phyloP scores from a whole-genome alignment of 1,140 invertebrate genomes.

The Euwallacea similis region DNA sequence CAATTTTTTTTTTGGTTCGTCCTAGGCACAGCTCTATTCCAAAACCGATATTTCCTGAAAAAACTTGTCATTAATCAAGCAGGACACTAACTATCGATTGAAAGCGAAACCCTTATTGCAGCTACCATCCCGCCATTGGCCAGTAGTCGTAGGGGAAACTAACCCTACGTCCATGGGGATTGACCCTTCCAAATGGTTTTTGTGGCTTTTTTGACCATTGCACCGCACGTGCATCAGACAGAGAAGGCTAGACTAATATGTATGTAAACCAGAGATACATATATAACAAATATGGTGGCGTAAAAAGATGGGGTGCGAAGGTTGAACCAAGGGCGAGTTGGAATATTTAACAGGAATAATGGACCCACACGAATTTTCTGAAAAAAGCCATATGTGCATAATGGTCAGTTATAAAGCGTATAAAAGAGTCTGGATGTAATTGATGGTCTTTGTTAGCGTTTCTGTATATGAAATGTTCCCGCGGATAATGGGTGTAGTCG shows the following conservation, averaged over 20 bases:
- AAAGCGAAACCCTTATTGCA: slow-evolving; percentile 36
- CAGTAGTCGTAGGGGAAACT: slow-evolving; percentile 35
- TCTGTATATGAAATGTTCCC: slow-evolving; percentile 19
- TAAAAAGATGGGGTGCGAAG: slow-evolving; percentile 34
- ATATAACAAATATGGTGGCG: slow-evolving; percentile 20
- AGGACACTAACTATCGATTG: slow-evolving; percentile 38
- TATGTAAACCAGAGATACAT: slow-evolving; percentile 12
- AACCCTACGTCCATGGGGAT: slow-evolving; percentile 43
- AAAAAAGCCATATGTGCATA: slow-evolving; percentile 45
- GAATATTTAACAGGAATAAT: slow-evolving; percentile 28
- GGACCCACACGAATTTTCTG: slow-evolving; percentile 40
- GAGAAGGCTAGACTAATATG: slow-evolving; percentile 5
- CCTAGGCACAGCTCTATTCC: slow-evolving; percentile 3
- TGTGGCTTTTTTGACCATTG: slow-evolving; percentile 20
- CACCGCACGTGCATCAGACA: not conserved
- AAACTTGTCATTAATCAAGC: slow-evolving; percentile 34
- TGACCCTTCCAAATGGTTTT: slow-evolving; percentile 43
- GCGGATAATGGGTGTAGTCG: slow-evolving; percentile 6
- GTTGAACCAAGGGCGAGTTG: slow-evolving; percentile 23
- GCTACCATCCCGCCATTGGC: slow-evolving; percentile 40
- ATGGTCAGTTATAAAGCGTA: slow-evolving; percentile 39
- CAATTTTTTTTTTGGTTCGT: slow-evolving; percentile 4
- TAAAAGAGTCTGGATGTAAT: slow-evolving; percentile 42
- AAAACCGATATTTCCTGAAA: slow-evolving; percentile 31
- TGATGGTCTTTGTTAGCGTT: slow-evolving; percentile 40